Conservation (phyloP, 1,140 invertebrate species). For the Lasaia peninsularis region DNA sequence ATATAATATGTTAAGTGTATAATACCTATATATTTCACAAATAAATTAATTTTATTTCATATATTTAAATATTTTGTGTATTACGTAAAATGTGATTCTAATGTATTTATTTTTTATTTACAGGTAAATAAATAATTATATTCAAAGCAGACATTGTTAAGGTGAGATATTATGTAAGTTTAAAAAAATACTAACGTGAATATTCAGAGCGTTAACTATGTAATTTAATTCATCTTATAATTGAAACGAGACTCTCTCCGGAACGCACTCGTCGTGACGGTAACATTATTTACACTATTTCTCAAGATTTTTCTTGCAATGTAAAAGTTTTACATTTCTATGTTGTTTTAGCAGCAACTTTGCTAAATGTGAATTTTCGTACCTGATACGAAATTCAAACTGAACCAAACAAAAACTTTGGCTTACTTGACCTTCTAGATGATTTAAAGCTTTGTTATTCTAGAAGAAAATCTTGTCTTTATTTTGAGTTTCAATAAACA, state of each 20-base stretch:
- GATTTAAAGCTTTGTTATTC: too few species aligned
- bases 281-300: constrained; percentile 9
- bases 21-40: too few species aligned
- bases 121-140: not conserved
- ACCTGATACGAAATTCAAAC: not conserved
- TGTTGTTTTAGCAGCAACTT: not conserved
- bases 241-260: constrained; percentile 10
- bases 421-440: not conserved
- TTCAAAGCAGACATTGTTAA: constrained; percentile 1
- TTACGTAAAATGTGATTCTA: not conserved
- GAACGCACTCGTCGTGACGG: constrained; percentile 2
- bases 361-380: not conserved
- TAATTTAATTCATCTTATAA: constrained; percentile 9
- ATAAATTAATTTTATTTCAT: too few species aligned
- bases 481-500: too few species aligned
- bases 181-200: constrained; percentile 10
- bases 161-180: constrained; percentile 9
- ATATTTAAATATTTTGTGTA: too few species aligned
- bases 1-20: too few species aligned
- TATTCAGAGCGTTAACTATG: constrained; percentile 8
- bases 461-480: too few species aligned
- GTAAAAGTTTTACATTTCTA: constrained; percentile 9
- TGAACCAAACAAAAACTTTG: not conserved
- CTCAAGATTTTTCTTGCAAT: constrained; percentile 4
- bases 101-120: not conserved